Evolutionary conservation across 2,113 vertebrate genomes (phyloP), one percentile per base, ranked within the genome.

Genomic region (Brienomyrus longianalis): DNA sequence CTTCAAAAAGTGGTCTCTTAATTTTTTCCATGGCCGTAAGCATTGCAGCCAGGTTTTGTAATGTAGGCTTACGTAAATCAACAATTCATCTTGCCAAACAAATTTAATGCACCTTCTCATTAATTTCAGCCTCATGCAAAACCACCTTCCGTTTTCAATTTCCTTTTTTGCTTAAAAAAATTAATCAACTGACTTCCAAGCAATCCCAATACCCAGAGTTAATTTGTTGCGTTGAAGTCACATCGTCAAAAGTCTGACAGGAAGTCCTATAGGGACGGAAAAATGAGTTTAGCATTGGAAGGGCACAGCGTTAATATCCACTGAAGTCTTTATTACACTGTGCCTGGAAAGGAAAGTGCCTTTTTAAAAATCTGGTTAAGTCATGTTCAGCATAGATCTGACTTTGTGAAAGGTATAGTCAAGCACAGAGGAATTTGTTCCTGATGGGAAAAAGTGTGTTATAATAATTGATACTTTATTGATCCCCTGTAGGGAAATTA

Each of bases 201-300:
- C 39, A 31, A 39, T 86, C 43, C 89, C 50, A 62, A 62, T 85
- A 31, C 89, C 11, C 83, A 45, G 86, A 80, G 23, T 90, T 83
- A 90, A 88, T 90, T 88, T 83, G 51, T 84, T 39, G 35, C 4
- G 13, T 77, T 54, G 86, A 59, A 43, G 74, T 88, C 17, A 39
- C 70, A 21, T 5, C 2, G 2, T 59, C 54, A 31, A 88, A 83
- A 62, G 47, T 83, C 88, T 31, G 35, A 88, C 86, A 59, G 90
- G 11, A 17, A 88, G 74, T 66, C 39, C 21, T 48, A 43, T 23
- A 56, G n/a, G 35, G 31, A 56, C 7, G 11, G 56, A 11, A 31
- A 45, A 80, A 88, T 62, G n/a, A 85, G 39, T 84, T 85, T 89
- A 84, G 52, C 80, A 70, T 86, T 89, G 89, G 59, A 54, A 85